These are phyloP conservation scores for Hipposideros armiger DNA, from an alignment of 2,113 vertebrate species.

Conservation along the genomic window DNA sequence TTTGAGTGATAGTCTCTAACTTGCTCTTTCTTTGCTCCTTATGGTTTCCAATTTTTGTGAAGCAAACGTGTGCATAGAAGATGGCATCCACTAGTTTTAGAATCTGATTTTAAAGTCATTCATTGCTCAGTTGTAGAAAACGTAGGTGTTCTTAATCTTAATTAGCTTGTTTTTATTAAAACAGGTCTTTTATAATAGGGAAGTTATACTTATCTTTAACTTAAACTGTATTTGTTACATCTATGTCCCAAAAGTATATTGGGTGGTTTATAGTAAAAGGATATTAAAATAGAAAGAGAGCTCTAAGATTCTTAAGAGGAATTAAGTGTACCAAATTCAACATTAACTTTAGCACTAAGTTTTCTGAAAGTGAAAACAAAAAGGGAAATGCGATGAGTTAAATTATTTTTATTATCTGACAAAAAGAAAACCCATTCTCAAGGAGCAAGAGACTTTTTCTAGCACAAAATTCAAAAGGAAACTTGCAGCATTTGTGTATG, in stretches of 20 bases:
- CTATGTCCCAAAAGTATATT: background rate
- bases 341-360: background rate
- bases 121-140: background rate
- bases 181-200: background rate
- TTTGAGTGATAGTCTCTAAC: background rate
- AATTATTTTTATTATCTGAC: background rate
- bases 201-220: background rate
- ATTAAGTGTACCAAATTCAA: background rate
- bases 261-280: background rate
- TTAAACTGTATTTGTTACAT: background rate
- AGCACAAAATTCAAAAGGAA: constrained; percentile 35
- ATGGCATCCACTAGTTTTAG: background rate
- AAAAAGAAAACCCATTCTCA: background rate
- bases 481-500: background rate
- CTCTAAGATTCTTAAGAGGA: background rate
- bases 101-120: background rate
- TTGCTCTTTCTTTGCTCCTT: background rate
- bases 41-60: background rate
- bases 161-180: background rate
- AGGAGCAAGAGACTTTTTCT: background rate
- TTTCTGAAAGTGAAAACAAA: constrained; percentile 40
- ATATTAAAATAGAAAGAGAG: background rate
- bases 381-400: background rate
- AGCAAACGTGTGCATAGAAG: background rate
- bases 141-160: background rate